Evolutionary conservation across 2,888 invertebrate species (phyloP), one percentile per base, ranked within the genome.

Genomic region (Nemoura dubitans): DNA sequence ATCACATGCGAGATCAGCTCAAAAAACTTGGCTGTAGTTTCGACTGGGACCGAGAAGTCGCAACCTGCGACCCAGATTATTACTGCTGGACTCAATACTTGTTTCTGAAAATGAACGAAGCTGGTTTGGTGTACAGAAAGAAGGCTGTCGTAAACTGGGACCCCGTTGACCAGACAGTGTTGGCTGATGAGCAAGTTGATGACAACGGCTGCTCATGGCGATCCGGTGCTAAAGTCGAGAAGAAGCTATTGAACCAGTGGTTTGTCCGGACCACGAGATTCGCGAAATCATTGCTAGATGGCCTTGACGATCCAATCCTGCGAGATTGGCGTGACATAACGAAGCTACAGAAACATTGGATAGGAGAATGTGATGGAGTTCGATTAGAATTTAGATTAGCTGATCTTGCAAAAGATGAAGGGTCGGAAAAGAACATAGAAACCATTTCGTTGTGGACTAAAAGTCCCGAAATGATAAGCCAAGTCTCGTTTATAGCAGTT

Each of bases 171-270:
- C 92, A 97, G 91, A 99, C 99, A 1, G 99, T 99, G 0, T 92
- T 99, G 88, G 99, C 99, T 3, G 97, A 99, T 92, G 99, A 99
- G 91, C 99, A 99, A 93, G 98, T 99, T 2, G 98, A 98, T 92
- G 95, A 94, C 83, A 94, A 96, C 90, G 97, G 98, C 16, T 93
- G 94, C 89, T 98, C 98, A 0, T 99, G 99, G 99, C 93, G 99
- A 87, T 99, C 99, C 3, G 99, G 99, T 0, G 99, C 98, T 7
- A 95, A 95, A 92, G 98, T 98, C 7, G 97, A 99, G 91, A 97
- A 96, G 90, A 96, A 95, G 91, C 92, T 95, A 87, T 93, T 99
- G 0, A 95, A 95, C 59, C 99, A 99, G 90, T 99, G 99, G 99
- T 99, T 97, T 91, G 94, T 99, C 43, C 95, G 94, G 91, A 98